Conservation (phyloP, 2,888 invertebrate genomes). For the Idaea dimidiata region DNA sequence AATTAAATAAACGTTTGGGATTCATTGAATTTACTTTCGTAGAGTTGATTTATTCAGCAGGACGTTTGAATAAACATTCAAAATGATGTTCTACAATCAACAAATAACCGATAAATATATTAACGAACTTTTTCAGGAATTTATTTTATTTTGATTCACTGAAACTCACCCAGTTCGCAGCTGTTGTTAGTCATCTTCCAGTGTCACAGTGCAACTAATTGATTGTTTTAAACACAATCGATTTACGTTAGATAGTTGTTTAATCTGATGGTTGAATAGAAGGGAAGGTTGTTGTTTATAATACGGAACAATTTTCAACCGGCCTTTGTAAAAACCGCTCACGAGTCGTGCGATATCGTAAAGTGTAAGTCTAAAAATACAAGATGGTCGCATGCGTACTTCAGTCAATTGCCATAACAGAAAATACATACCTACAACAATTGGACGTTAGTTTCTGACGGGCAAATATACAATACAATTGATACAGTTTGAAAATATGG, state of each 20-base stretch:
- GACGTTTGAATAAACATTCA: neutral
- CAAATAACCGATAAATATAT: neutral
- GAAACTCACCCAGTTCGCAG: conserved; percentile 43
- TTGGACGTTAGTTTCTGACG: conserved; percentile 51
- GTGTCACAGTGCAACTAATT: conserved; percentile 24
- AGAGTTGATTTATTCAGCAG: neutral
- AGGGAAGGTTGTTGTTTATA: neutral
- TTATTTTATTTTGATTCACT: neutral
- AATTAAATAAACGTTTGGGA: neutral
- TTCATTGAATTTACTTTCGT: neutral
- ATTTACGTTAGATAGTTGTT: conserved; percentile 24
- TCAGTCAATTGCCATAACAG: conserved; percentile 68
- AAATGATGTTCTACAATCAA: neutral
- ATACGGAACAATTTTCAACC: conserved; percentile 32
- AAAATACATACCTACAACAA: conserved; percentile 57
- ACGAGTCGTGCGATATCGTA: conserved; percentile 55
- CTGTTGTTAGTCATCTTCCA: conserved; percentile 41
- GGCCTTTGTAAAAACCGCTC: conserved; percentile 32
- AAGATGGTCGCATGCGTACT: conserved; percentile 70
- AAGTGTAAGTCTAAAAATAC: conserved; percentile 63
- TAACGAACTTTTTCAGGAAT: conserved; percentile 2
- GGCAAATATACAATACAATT: conserved; percentile 50
- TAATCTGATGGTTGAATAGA: conserved; percentile 16
- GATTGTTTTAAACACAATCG: conserved; percentile 29
- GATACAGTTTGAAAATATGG: conserved; percentile 66